phyloP scores from a whole-genome alignment of 1,140 invertebrate species.

The Solenopsis fugax region DNA sequence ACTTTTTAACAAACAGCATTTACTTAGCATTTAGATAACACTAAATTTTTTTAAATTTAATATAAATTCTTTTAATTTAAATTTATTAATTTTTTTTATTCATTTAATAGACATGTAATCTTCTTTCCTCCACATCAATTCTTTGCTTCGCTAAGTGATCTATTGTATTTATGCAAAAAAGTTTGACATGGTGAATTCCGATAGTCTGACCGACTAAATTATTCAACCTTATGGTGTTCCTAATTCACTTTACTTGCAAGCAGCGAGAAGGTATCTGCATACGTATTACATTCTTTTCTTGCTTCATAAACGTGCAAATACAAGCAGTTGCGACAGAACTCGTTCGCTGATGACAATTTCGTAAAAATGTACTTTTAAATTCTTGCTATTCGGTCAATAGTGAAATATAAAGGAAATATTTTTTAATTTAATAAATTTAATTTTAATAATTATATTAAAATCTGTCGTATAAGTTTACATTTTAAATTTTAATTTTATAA shows the following conservation, averaged over 20 bases:
- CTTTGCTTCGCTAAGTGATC: neutral
- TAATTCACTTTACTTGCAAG: conserved; percentile 5
- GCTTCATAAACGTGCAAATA: neutral
- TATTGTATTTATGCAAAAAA: neutral
- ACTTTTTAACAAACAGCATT: neutral
- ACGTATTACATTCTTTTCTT: neutral
- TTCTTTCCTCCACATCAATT: neutral
- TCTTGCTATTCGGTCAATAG: neutral
- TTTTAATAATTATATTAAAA: conserved; percentile 1
- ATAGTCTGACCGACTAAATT: neutral
- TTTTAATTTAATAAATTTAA: neutral
- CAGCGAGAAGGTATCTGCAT: neutral
- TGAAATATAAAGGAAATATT: neutral
- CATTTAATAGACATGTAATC: too few species aligned
- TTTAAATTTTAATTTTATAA: neutral
- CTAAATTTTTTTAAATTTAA: neutral
- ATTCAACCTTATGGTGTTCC: neutral
- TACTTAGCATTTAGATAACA: neutral
- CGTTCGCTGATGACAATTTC: neutral
- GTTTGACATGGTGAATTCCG: neutral
- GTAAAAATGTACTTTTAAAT: neutral
- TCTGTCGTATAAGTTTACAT: neutral
- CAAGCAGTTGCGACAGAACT: neutral
- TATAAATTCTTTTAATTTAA: neutral
- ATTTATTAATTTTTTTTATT: neutral